These are phyloP conservation scores for Oryzias dopingdopingensis DNA, from an alignment of 2,797 vertebrate species.

Conservation along the genomic window DNA sequence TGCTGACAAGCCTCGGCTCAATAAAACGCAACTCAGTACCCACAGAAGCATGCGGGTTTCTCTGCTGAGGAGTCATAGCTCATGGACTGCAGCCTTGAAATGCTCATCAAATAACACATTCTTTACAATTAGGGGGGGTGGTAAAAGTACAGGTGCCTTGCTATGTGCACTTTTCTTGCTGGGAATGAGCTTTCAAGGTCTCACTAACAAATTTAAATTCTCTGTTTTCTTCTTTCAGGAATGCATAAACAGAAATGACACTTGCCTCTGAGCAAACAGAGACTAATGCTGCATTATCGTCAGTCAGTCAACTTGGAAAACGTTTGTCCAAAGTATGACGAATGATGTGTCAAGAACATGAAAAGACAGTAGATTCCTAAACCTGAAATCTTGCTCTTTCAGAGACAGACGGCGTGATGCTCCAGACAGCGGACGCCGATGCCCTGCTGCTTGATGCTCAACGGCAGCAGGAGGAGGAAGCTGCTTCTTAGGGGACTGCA, in stretches of 20 bases:
- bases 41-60: slow-evolving; percentile 52
- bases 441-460: slow-evolving; percentile 57
- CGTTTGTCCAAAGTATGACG: slow-evolving; percentile 65
- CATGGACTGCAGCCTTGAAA: slow-evolving; percentile 55
- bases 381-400: slow-evolving; percentile 67
- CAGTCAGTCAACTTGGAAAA: slow-evolving; percentile 64
- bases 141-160: slow-evolving; percentile 32
- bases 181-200: slow-evolving; percentile 24
- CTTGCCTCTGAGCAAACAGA: slow-evolving; percentile 59
- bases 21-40: slow-evolving; percentile 77
- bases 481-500: slow-evolving; percentile 56
- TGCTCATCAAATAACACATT: slow-evolving; percentile 46
- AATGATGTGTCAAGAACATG: slow-evolving; percentile 57
- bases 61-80: slow-evolving; percentile 64
- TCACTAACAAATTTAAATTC: slow-evolving; percentile 38
- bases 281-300: slow-evolving; percentile 65
- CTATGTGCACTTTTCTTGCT: slow-evolving; percentile 10
- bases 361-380: slow-evolving; percentile 53
- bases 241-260: slow-evolving; percentile 54
- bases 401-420: slow-evolving; percentile 59
- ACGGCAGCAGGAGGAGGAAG: slow-evolving; percentile 49
- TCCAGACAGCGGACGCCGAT: slow-evolving; percentile 53
- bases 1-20: slow-evolving; percentile 80
- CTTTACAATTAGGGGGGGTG: slow-evolving; percentile 47
- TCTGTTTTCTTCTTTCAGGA: slow-evolving; percentile 21